Base-by-base conservation (phyloP, 2,888 invertebrate genomes). In the Beris morrisii region DNA sequence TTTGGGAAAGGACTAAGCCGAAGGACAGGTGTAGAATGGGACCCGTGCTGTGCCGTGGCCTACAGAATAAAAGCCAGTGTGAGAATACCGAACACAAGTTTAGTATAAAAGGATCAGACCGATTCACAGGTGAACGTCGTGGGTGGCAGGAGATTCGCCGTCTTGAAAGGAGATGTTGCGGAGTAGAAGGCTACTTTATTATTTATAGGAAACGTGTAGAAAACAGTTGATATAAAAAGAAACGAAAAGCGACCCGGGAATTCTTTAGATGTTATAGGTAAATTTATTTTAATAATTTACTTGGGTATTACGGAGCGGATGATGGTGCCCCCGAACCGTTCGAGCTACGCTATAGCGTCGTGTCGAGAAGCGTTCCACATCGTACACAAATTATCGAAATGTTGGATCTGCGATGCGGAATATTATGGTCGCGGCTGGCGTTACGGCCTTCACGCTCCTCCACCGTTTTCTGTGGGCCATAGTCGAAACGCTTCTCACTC, bases 281-380 rank as follows among this genome's bases (percentile, higher is more conserved):
- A 65, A 68, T 68, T 65, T 65, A 61, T 65, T 68, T 68, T 68
- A 68, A 68, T 68, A 68, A 68, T 68, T 68, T 56, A 68, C 65
- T 44, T 65, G 68, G 52, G 50, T 50, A 61, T 31, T 50, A 32
- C 50, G 32, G 31, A 13, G 32, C 15, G 32, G 48, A 50, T 56
- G 44, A 38, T 38, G 56, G 5, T 38, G 43, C 6, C 43, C 53
- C 30, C 31, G 12, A 31, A 53, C 4, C 30, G 38, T 38, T 38
- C 9, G 22, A 1, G 38, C 38, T 38, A 38, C n/a, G 22, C 31
- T 30, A 30, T 30, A 13, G 30, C 30, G 31, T n/a, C 53, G 31
- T 30, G 9, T 28, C n/a, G 9, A 9, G 7, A 38, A 9, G 38
- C 38, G 31, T 22, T 53, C 28, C 30, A 30, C 53, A 4, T 30